Evolutionary conservation across 23 tunicate species (phyloP), one percentile per base, ranked within the genome.

Genomic region (Trididemnum clinides): DNA sequence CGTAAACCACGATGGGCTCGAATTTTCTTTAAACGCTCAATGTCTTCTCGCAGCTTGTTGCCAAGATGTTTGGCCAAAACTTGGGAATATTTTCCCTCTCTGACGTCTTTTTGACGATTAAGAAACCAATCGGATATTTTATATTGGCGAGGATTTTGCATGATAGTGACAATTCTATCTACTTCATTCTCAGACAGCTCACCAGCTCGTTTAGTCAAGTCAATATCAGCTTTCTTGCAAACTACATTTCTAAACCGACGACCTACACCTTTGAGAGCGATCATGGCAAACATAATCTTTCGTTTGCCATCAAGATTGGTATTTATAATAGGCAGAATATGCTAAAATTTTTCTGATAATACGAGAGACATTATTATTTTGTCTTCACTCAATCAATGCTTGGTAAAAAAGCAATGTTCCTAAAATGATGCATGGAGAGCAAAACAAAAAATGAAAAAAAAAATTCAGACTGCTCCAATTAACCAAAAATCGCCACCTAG

Each of bases 281-380:
- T 90, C 90, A 90, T 51, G 38, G 95, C 95, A 75, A 39, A 85
- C 28, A 74, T 51, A 76, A 90, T 86, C 39, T 90, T 90, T 18
- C 95, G 95, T 21, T 78, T 77, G 0, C 95, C 95, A 90, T 90
- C 95, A 72, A 90, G 86, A 75, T 90, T 90, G 57, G 95, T 90
- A 72, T 87, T 91, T 35, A 71, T 36, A 58, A 95, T 84, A 95
- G 96, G 99, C 82, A 95, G 75, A 84, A 95, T 95, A 69, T 95
- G 99, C 86, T 95, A 96, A 77, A 95, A 95, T 72, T 95, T 95
- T 69, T 95, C 99, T 10, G 99, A 92, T 33, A 90, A 36, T 39
- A 95, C 99, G 1, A 95, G 54, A 51, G 99, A 72, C 98, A 89
- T 89, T 33, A 28, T 75, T 51, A n/a, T n/a, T n/a, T n/a, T n/a